Evolutionary conservation across 2,797 vertebrate species (phyloP), one percentile per base, ranked within the genome.

Genomic region (Chelmon rostratus): DNA sequence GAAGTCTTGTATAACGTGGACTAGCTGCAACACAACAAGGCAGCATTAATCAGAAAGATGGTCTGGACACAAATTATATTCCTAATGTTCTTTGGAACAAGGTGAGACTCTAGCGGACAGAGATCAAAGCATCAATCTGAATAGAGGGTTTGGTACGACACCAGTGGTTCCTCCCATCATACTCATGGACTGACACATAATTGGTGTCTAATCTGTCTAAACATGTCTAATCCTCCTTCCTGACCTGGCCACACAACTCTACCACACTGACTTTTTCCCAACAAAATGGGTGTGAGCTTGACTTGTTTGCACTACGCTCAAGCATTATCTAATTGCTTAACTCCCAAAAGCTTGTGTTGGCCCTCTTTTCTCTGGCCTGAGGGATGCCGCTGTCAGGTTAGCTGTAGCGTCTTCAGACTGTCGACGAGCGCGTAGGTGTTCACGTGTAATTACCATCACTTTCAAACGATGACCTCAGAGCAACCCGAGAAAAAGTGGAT

Each of bases 111-210:
- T 53, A 15, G 65, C 25, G 0, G 52, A 58, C 44, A 62, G 19
- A 52, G 46, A 90, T 88, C 78, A 84, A 85, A 86, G 72, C 57
- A 21, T 59, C 7, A 1, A 8, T 25, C 13, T 88, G 63, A 89
- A 81, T 62, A 67, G 58, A 81, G 44, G 76, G 68, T 70, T 84
- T 76, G 66, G 78, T 76, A 13, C 19, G 59, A 23, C 49, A 68
- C 37, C 28, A 15, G 7, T 21, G 47, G 61, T 83, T 70, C 65
- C 81, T 87, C 78, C 78, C 65, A 59, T 63, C 37, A 54, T 28
- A 23, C 8, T 47, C 49, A 71, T 62, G 50, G 62, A 66, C 37
- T 63, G 35, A 28, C 38, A 73, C 67, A 78, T 76, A 69, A 79
- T 58, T 61, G 47, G 16, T 56, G 71, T 68, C 81, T 84, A 70